Evolutionary conservation across 2,888 invertebrate genomes (phyloP).

Genomic region (Diarsia dahlii): DNA sequence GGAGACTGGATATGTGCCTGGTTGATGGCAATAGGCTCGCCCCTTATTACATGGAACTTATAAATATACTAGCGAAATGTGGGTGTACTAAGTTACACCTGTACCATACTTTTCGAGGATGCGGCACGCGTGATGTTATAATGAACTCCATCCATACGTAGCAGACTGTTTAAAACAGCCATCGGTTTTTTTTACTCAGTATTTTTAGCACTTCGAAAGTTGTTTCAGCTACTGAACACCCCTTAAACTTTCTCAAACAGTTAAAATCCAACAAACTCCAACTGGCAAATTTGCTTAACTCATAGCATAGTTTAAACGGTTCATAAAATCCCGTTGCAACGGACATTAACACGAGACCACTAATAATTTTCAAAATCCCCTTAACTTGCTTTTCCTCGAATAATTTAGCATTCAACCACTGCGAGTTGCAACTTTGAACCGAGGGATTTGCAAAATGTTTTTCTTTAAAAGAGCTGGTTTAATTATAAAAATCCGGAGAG

Average conservation of each 20-base stretch:
- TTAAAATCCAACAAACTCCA: not conserved
- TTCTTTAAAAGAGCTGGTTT: not conserved
- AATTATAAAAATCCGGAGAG: not conserved
- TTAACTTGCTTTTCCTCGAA: not conserved
- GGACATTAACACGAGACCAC: not conserved
- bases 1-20: too few species aligned
- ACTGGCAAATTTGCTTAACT: not conserved
- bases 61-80: too few species aligned
- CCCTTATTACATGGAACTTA: too few species aligned
- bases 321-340: not conserved
- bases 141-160: not conserved
- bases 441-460: not conserved
- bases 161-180: not conserved
- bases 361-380: constrained; percentile 22
- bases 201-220: not conserved
- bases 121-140: not conserved
- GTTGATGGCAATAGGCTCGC: too few species aligned
- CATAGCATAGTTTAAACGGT: constrained; percentile 2
- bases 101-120: too few species aligned
- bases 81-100: too few species aligned
- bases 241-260: not conserved
- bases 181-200: not conserved
- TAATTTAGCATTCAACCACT: constrained; percentile 8
- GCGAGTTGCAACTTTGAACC: constrained; percentile 7
- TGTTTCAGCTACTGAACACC: not conserved